These are phyloP conservation scores for Drosophila nasuta DNA, from an alignment of 1,140 invertebrate genomes.

Conservation along the genomic window DNA sequence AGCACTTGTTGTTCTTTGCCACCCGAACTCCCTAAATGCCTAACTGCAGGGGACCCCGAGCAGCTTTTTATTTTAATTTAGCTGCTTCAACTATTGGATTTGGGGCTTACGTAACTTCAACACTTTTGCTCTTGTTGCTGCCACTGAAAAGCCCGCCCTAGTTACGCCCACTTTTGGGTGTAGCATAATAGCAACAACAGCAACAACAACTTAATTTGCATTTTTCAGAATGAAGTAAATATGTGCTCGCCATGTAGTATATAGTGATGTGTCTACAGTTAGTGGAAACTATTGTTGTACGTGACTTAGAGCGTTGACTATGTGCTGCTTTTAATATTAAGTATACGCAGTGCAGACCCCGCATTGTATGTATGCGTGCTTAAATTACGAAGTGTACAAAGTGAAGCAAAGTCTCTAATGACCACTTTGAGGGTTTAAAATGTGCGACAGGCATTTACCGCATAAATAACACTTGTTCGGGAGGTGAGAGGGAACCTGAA, in stretches of 20 bases:
- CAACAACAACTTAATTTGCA: conserved; percentile 70
- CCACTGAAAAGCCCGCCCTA: conserved; percentile 9
- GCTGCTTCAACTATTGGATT: conserved; percentile 79
- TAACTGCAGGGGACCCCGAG: conserved; percentile 26
- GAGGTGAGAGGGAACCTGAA: not conserved
- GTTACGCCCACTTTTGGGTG: conserved; percentile 34
- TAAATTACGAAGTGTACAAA: conserved; percentile 68
- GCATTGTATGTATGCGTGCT: conserved; percentile 22
- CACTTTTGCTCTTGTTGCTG: conserved; percentile 64
- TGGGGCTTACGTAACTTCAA: conserved; percentile 78
- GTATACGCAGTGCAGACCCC: conserved; percentile 69
- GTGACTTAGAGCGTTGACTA: conserved; percentile 49
- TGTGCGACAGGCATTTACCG: conserved; percentile 74
- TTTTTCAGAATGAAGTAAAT: conserved; percentile 59
- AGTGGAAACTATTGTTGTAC: conserved; percentile 63
- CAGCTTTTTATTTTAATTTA: conserved; percentile 77
- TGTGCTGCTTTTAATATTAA: conserved; percentile 62
- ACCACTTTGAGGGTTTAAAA: conserved; percentile 81
- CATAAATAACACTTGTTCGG: conserved; percentile 66
- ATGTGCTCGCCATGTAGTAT: conserved; percentile 31
- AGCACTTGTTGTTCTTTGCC: conserved; percentile 55
- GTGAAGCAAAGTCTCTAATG: conserved; percentile 78
- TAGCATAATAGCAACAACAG: conserved; percentile 26
- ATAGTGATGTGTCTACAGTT: conserved; percentile 34
- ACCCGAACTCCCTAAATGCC: conserved; percentile 2